Evolutionary conservation across 2,888 invertebrate genomes (phyloP).

Genomic region (Alcis repandata): DNA sequence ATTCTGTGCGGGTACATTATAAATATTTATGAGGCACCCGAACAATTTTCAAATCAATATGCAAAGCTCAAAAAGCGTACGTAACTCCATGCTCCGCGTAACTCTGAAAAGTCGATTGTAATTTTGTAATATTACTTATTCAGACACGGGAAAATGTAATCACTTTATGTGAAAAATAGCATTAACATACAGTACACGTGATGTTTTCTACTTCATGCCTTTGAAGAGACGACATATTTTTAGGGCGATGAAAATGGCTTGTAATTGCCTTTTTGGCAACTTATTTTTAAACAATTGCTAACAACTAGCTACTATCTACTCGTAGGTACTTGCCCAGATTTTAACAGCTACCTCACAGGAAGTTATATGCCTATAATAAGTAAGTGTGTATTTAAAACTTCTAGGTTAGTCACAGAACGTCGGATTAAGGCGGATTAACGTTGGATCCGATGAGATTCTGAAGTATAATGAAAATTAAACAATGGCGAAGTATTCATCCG

Average conservation of each 20-base stretch:
- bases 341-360: background rate
- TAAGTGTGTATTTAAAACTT: conserved; percentile 12
- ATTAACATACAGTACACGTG: background rate
- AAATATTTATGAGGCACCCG: conserved; percentile 41
- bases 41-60: conserved; percentile 40
- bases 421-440: conserved; percentile 50
- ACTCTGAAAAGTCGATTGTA: conserved; percentile 26
- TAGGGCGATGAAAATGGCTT: background rate
- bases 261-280: no score
- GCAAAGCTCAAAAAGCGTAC: conserved; percentile 23
- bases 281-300: no score
- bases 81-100: background rate
- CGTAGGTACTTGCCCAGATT: background rate
- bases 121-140: conserved; percentile 12
- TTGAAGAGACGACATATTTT: background rate
- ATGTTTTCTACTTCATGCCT: background rate
- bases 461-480: conserved; percentile 57
- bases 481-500: conserved; percentile 25
- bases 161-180: conserved; percentile 5
- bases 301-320: no score
- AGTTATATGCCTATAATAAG: background rate
- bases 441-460: conserved; percentile 50
- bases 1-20: conserved; percentile 45
- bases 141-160: conserved; percentile 10
- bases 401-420: conserved; percentile 31